phyloP scores from a whole-genome alignment of 2,888 invertebrate species.

The Zaprionus lineosus region DNA sequence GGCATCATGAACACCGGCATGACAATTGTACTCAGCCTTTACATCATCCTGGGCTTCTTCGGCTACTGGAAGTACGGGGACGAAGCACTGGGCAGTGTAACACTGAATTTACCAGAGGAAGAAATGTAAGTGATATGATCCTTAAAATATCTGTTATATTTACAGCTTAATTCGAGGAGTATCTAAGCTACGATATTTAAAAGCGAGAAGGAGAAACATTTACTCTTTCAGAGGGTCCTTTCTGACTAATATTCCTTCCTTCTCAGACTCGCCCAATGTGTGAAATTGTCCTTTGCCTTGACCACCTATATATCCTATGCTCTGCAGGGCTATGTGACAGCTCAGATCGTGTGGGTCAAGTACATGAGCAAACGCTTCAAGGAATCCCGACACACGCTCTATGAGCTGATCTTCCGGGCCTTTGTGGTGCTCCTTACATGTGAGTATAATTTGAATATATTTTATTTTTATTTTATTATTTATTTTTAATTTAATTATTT shows the following conservation, averaged over 20 bases:
- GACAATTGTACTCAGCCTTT: conserved; percentile 92
- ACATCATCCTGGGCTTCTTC: conserved; percentile 94
- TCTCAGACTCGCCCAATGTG: conserved; percentile 88
- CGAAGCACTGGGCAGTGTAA: conserved; percentile 90
- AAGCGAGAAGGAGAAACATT: no score
- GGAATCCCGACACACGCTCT: conserved; percentile 85
- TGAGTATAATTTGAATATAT: conserved; percentile 84
- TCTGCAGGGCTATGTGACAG: conserved; percentile 98
- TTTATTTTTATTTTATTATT: background rate
- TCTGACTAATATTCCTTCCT: no score
- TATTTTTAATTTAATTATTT: background rate
- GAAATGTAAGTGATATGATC: conserved; percentile 86
- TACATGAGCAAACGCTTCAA: conserved; percentile 87
- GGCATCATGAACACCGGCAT: conserved; percentile 96
- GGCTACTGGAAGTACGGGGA: conserved; percentile 96
- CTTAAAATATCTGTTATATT: no score
- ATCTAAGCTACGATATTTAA: no score
- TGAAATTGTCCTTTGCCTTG: conserved; percentile 91
- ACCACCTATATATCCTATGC: conserved; percentile 97
- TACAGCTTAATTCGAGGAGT: no score
- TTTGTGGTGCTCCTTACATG: conserved; percentile 87
- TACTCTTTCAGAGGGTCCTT: no score
- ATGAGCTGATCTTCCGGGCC: conserved; percentile 90
- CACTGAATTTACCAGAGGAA: conserved; percentile 91
- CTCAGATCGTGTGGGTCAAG: conserved; percentile 93